Conservation (phyloP, 2,888 invertebrate species). For the Lasioglossum morio region DNA sequence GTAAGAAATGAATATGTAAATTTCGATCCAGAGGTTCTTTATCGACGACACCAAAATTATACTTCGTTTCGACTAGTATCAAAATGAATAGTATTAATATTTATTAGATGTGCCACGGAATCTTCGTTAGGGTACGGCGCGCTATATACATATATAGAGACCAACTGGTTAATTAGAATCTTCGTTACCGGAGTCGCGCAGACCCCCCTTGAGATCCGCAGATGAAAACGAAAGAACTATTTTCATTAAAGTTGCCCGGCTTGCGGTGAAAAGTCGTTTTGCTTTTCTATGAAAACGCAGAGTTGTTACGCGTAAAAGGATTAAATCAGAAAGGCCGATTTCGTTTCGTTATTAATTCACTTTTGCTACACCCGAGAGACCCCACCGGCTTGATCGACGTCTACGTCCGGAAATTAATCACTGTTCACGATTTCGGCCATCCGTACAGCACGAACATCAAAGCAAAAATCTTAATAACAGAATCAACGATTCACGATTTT, state of each 20-base stretch:
- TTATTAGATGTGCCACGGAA: neutral
- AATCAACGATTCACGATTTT: neutral
- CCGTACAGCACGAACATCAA: neutral
- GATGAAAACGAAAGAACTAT: slow-evolving; percentile 81
- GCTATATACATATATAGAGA: neutral
- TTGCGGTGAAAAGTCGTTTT: slow-evolving; percentile 72
- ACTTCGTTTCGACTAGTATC: neutral
- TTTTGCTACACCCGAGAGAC: slow-evolving; percentile 51
- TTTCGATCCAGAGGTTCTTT: neutral
- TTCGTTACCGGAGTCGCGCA: slow-evolving; percentile 75
- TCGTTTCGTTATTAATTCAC: slow-evolving; percentile 70
- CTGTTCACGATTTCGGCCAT: slow-evolving; percentile 41
- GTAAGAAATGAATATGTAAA: neutral
- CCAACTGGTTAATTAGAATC: slow-evolving; percentile 73
- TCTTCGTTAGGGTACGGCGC: neutral
- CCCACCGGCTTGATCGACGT: slow-evolving; percentile 53
- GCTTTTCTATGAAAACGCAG: slow-evolving; percentile 67
- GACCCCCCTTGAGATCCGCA: slow-evolving; percentile 69
- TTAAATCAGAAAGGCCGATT: slow-evolving; percentile 60
- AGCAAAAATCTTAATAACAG: neutral
- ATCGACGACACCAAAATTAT: neutral
- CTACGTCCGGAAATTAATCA: slow-evolving; percentile 10
- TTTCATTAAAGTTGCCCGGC: slow-evolving; percentile 80
- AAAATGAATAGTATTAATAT: slow-evolving; percentile 2
- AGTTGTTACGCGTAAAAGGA: slow-evolving; percentile 70